Conservation (phyloP, 1,140 invertebrate species). For the Trichonephila clavata region DNA sequence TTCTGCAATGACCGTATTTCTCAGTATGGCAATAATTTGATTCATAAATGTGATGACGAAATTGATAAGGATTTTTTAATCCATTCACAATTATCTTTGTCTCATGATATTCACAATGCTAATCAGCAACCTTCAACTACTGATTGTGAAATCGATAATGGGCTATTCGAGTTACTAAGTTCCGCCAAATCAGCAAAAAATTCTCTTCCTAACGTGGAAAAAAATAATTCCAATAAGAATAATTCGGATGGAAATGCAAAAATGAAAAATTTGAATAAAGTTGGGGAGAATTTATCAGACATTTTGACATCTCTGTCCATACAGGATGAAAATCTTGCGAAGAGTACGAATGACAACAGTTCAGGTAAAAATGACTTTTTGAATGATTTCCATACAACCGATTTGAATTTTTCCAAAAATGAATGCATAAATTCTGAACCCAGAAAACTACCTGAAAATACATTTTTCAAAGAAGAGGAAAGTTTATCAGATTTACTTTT, state of each 20-base stretch:
- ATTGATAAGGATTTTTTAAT: slow-evolving; percentile 12
- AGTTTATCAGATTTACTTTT: not conserved
- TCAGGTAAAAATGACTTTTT: not conserved
- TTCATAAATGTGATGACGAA: not conserved
- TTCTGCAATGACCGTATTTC: not conserved
- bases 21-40: not conserved
- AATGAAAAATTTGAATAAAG: not conserved
- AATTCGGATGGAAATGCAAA: not conserved
- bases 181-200: not conserved
- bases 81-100: not conserved
- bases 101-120: not conserved
- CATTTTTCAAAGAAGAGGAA: not conserved
- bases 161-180: not conserved
- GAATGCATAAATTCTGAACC: not conserved
- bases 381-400: not conserved
- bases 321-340: not conserved
- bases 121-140: not conserved
- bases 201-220: not conserved
- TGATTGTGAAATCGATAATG: not conserved
- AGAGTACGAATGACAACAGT: not conserved
- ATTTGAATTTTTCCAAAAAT: not conserved
- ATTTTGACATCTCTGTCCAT: not conserved
- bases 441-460: not conserved
- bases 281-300: not conserved
- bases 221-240: not conserved